These are phyloP conservation scores for Phlogophora meticulosa DNA, from an alignment of 2,888 invertebrate genomes.

Conservation along the genomic window DNA sequence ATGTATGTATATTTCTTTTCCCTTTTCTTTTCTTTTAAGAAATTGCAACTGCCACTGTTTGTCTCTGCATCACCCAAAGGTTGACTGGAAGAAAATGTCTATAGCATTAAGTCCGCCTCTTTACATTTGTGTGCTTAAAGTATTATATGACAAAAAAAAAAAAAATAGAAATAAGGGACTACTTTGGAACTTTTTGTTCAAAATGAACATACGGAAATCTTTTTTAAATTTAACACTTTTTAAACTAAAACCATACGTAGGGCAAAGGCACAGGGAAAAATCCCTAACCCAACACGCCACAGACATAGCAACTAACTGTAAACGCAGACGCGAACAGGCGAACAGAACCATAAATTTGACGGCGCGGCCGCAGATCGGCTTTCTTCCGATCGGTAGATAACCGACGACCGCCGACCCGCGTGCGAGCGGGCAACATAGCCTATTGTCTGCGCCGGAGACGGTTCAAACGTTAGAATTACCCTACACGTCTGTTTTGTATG, in stretches of 20 bases:
- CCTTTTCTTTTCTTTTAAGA: too few relatives aligned
- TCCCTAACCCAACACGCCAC: constrained; percentile 59
- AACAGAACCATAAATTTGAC: constrained; percentile 84
- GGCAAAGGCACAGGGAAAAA: constrained; percentile 34
- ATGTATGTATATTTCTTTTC: too few relatives aligned
- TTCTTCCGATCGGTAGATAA: constrained; percentile 87
- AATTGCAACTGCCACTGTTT: too few relatives aligned
- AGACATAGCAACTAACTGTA: constrained; percentile 80
- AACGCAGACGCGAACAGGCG: constrained; percentile 79
- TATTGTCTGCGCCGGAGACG: constrained; percentile 81
- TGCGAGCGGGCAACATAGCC: constrained; percentile 78
- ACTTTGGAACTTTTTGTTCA: too few relatives aligned
- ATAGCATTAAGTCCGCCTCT: too few relatives aligned
- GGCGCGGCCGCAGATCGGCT: constrained; percentile 82
- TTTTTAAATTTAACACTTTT: neutral
- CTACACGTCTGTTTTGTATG: constrained; percentile 46
- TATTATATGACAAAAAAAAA: too few relatives aligned
- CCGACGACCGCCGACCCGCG: constrained; percentile 84
- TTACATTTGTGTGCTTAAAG: too few relatives aligned
- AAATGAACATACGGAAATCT: neutral
- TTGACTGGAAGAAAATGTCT: too few relatives aligned
- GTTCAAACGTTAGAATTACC: constrained; percentile 72
- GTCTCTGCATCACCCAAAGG: too few relatives aligned
- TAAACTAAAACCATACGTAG: neutral
- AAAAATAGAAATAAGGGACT: too few relatives aligned